Conservation (phyloP, 2,888 invertebrate genomes). For the Cataglyphis albicans region DNA sequence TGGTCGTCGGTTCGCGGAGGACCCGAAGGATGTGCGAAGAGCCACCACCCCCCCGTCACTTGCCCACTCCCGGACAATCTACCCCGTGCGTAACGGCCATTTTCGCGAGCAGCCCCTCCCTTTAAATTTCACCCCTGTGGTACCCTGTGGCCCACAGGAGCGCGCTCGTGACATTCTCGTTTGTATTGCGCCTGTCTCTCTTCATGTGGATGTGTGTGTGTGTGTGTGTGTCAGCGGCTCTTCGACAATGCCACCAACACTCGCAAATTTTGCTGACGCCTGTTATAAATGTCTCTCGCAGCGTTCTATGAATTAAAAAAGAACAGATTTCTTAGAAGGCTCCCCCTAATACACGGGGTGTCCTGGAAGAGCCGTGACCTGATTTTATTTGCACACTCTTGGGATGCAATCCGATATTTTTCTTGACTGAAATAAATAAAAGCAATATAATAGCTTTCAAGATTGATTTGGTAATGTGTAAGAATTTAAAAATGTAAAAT, state of each 20-base stretch:
- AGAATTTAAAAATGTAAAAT: slow-evolving; percentile 21
- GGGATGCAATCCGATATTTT: neutral
- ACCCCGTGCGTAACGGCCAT: slow-evolving; percentile 84
- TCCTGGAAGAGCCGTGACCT: slow-evolving; percentile 37
- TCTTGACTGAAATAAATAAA: neutral
- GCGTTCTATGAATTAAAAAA: slow-evolving; percentile 49
- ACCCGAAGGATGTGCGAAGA: slow-evolving; percentile 67
- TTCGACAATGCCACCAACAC: slow-evolving; percentile 49
- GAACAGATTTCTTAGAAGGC: slow-evolving; percentile 38
- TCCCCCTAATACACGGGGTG: slow-evolving; percentile 17
- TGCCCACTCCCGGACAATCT: slow-evolving; percentile 81
- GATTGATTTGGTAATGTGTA: slow-evolving; percentile 3
- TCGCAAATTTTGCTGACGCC: slow-evolving; percentile 50
- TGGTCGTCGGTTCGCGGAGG: slow-evolving; percentile 73
- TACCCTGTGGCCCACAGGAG: slow-evolving; percentile 45
- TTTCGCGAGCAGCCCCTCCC: slow-evolving; percentile 84
- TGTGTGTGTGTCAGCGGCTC: slow-evolving; percentile 23
- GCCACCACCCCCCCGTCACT: slow-evolving; percentile 71
- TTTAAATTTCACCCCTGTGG: slow-evolving; percentile 80
- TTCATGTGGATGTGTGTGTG: neutral
- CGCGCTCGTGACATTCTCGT: slow-evolving; percentile 48
- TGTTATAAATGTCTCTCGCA: slow-evolving; percentile 50
- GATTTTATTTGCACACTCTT: slow-evolving; percentile 14
- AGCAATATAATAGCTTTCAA: slow-evolving; percentile 10
- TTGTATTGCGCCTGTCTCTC: slow-evolving; percentile 45